Evolutionary conservation across 2,113 vertebrate genomes (phyloP), one percentile per base, ranked within the genome.

Genomic region (Hippoglossus stenolepis): DNA sequence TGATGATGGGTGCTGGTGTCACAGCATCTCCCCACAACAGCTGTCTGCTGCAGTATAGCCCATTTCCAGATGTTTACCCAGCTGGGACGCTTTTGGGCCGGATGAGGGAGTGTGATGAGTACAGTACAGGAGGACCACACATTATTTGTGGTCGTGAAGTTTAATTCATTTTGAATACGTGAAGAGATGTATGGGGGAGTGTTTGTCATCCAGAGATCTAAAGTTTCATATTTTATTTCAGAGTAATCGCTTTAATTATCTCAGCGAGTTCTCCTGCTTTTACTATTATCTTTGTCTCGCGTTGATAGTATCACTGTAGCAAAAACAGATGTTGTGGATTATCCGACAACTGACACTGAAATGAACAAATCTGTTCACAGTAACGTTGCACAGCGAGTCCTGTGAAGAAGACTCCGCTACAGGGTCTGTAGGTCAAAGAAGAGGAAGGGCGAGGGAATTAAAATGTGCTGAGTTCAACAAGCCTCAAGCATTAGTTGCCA

Each of bases 401-500:
- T 5, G 18, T 20, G 28, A 70, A 56, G 26, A 75, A 71, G 70
- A 68, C 56, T 68, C 57, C 68, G 70, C 78, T 15, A 68, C 83
- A 83, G 85, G 85, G 83, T 80, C 79, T 85, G 78, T 60, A 83
- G 91, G 92, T 92, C 86, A 91, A 73, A 73, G 70, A 35, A 70
- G 64, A 85, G 77, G 65, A 70, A 80, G 80, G 75, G 51, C 7
- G 23, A 68, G 47, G 68, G 85, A 85, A 88, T 92, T 93, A 90
- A 82, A 90, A 92, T 88, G 75, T 90, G 92, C 93, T 93, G 94
- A 94, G 79, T 71, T 21, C 38, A 75, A 51, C 75, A 80, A 85
- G 79, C 65, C 79, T 83, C 67, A 23, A 75, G 92, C 83, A 91
- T 93, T 91, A 94, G 85, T 85, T 60, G 85, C 77, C 78, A 79